Conservation (phyloP, 2,113 vertebrate species). For the Callocephalon fimbriatum region DNA sequence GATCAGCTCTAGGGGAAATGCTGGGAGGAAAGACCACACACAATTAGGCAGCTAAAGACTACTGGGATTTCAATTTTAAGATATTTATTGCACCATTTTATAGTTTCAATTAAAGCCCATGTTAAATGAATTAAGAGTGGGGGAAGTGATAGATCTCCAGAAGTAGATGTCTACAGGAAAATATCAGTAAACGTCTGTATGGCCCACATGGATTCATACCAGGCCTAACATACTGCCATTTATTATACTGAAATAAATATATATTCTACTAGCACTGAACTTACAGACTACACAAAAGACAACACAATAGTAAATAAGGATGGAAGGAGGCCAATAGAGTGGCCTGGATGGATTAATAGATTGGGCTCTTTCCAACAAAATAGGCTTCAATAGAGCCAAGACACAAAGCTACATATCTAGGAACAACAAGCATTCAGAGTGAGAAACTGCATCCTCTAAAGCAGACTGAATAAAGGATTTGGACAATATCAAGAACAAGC, state of each 20-base stretch:
- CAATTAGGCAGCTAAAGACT: neutral
- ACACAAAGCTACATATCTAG: neutral
- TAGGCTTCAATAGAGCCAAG: neutral
- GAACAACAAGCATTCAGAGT: neutral
- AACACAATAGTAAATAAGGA: neutral
- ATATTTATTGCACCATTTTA: neutral
- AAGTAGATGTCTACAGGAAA: neutral
- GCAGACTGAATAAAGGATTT: neutral
- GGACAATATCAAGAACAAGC: neutral
- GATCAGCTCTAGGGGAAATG: neutral
- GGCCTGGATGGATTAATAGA: neutral
- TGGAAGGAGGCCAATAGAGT: neutral
- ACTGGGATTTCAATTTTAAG: neutral
- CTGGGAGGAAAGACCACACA: neutral
- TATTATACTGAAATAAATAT: neutral
- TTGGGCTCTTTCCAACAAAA: neutral
- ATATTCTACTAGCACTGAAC: neutral
- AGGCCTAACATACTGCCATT: neutral
- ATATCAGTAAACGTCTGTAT: neutral
- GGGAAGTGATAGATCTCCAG: neutral
- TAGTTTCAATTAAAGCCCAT: neutral
- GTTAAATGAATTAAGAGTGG: neutral
- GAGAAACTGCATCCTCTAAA: neutral
- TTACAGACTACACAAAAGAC: neutral
- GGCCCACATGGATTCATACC: neutral